A percentile compares a stretch with the other conserved stretches of the same genome.
phyloP scores from a whole-genome alignment of 2,113 vertebrate genomes.

The Caranx melampygus region DNA sequence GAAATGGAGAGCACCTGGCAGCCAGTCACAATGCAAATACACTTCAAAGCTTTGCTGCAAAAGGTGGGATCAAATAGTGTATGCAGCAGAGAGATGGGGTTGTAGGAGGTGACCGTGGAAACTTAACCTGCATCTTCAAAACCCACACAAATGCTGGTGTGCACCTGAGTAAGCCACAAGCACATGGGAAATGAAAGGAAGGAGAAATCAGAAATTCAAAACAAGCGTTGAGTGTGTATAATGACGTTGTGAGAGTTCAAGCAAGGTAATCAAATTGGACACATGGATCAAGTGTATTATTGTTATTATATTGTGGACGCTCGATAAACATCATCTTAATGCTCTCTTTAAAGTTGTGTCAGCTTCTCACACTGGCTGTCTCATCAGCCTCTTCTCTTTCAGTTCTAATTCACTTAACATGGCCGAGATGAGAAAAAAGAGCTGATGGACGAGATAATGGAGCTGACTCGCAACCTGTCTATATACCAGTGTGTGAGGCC shows the following conservation, averaged over 20 bases:
- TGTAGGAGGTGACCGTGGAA: slow-evolving; percentile 37
- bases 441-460: slow-evolving; percentile 76
- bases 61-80: slow-evolving; percentile 55
- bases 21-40: slow-evolving; percentile 68
- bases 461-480: slow-evolving; percentile 69
- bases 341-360: slow-evolving; percentile 66
- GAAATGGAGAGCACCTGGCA: slow-evolving; percentile 54
- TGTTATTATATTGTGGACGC: slow-evolving; percentile 56
- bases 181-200: neutral
- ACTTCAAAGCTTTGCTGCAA: slow-evolving; percentile 67
- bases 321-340: slow-evolving; percentile 56
- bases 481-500: slow-evolving; percentile 35
- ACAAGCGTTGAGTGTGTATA: neutral
- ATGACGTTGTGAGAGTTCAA: slow-evolving; percentile 17
- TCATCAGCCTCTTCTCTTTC: slow-evolving; percentile 65
- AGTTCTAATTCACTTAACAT: slow-evolving; percentile 82
- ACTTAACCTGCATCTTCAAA: slow-evolving; percentile 52
- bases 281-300: slow-evolving; percentile 34
- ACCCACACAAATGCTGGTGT: slow-evolving; percentile 30
- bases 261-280: slow-evolving; percentile 53
- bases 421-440: slow-evolving; percentile 66
- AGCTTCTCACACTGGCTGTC: slow-evolving; percentile 62
- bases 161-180: slow-evolving; percentile 11
- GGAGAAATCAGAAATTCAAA: neutral
- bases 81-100: slow-evolving; percentile 34